Conservation (phyloP, 2,888 invertebrate species). For the Hyalella azteca region DNA sequence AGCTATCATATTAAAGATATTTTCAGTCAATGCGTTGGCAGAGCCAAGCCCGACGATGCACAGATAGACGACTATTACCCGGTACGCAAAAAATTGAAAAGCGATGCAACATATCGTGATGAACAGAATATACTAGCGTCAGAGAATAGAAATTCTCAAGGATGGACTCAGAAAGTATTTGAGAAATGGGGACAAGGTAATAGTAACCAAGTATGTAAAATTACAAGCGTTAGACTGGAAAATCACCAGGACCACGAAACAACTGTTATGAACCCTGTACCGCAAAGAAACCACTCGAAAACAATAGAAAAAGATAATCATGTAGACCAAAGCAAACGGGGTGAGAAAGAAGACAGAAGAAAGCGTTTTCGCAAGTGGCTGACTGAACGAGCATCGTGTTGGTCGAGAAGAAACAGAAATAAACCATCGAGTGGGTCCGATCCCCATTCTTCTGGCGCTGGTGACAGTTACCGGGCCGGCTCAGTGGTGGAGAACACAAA, state of each 20-base stretch:
- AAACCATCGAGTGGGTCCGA: neutral
- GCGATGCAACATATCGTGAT: neutral
- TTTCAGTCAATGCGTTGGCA: neutral
- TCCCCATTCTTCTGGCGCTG: neutral
- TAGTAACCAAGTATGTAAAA: too few species aligned
- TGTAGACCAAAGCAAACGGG: neutral
- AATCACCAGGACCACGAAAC: too few species aligned
- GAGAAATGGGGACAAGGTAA: slow-evolving; percentile 2
- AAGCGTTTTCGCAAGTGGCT: slow-evolving; percentile 13
- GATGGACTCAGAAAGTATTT: neutral
- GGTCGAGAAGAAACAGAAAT: slow-evolving; percentile 10
- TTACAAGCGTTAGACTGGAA: too few species aligned
- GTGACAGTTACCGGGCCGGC: neutral
- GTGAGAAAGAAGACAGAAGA: neutral
- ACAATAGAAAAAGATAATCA: neutral
- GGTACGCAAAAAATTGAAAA: neutral
- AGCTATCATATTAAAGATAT: neutral
- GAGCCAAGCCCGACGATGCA: neutral
- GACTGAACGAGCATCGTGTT: neutral
- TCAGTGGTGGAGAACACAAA: neutral
- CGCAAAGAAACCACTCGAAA: neutral
- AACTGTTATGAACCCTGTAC: too few species aligned
- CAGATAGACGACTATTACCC: neutral
- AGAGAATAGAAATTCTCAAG: neutral
- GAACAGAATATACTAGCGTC: neutral